These are phyloP conservation scores for Dicaeum eximium DNA, from an alignment of 2,113 vertebrate genomes.

Conservation along the genomic window DNA sequence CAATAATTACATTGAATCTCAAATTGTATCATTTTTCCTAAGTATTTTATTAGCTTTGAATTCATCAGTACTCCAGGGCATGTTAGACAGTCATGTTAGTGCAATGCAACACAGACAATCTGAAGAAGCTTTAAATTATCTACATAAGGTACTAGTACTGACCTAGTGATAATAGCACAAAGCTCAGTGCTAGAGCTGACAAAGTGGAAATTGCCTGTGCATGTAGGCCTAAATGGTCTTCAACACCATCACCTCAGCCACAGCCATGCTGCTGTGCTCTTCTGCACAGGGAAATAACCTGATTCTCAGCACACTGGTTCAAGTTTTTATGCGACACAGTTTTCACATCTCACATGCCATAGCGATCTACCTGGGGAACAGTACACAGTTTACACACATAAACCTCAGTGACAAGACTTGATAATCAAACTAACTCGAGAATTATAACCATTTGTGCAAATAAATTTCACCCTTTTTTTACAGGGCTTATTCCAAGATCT, in stretches of 20 bases:
- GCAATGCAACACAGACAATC: not conserved
- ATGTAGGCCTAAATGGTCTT: not conserved
- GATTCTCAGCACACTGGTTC: not conserved
- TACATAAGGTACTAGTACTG: not conserved
- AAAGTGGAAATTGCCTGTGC: not conserved
- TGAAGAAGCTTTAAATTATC: not conserved
- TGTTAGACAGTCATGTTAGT: not conserved
- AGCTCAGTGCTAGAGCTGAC: not conserved
- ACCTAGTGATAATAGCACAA: not conserved
- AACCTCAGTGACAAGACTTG: not conserved
- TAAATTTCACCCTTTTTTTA: not conserved
- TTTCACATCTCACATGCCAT: not conserved
- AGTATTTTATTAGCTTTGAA: not conserved
- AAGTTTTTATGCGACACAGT: not conserved
- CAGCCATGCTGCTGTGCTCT: not conserved
- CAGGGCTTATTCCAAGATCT: not conserved
- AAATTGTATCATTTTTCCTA: not conserved
- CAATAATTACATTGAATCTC: not conserved
- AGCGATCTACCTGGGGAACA: not conserved
- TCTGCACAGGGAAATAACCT: not conserved
- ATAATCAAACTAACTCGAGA: rapidly evolving
- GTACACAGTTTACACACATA: not conserved
- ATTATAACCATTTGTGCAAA: not conserved
- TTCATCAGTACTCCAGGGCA: not conserved
- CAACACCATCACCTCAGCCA: not conserved